Percentiles rank a stretch among this genome's conserved stretches.
Conservation (phyloP, 2,797 vertebrate species). For the Erithacus rubecula region DNA sequence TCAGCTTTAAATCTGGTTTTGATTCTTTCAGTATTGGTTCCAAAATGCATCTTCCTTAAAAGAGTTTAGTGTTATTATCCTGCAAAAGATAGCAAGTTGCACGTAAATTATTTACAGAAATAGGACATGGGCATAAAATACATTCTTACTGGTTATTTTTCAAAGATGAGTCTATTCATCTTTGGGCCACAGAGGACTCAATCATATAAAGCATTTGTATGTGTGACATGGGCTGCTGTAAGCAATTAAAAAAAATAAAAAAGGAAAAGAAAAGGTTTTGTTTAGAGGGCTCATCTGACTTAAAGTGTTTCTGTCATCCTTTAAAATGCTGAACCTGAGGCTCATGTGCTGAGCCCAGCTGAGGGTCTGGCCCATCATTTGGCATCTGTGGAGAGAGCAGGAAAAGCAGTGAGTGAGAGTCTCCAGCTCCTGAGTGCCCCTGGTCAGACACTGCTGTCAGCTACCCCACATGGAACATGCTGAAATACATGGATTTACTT, state of each 20-base stretch:
- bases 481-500: not conserved
- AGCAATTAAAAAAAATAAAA: not conserved
- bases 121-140: not conserved
- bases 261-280: not conserved
- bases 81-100: not conserved
- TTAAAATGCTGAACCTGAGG: slow-evolving; percentile 45
- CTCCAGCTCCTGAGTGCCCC: not conserved
- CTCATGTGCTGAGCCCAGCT: slow-evolving; percentile 19
- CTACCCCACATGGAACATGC: not conserved
- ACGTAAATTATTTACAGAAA: not conserved
- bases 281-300: slow-evolving; percentile 18
- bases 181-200: not conserved
- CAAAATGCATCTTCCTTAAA: not conserved
- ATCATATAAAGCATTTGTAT: not conserved
- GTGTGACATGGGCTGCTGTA: not conserved
- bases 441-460: slow-evolving; percentile 14
- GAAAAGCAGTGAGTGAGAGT: not conserved
- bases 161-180: not conserved
- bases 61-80: not conserved
- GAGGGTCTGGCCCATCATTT: slow-evolving; percentile 15
- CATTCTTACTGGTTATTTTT: not conserved
- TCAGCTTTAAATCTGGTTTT: not conserved
- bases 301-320: slow-evolving; percentile 33
- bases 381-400: not conserved
- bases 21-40: not conserved